Evolutionary conservation across 2,797 vertebrate species (phyloP), one percentile per base, ranked within the genome.

Genomic region (Oryzias dopingdopingensis): DNA sequence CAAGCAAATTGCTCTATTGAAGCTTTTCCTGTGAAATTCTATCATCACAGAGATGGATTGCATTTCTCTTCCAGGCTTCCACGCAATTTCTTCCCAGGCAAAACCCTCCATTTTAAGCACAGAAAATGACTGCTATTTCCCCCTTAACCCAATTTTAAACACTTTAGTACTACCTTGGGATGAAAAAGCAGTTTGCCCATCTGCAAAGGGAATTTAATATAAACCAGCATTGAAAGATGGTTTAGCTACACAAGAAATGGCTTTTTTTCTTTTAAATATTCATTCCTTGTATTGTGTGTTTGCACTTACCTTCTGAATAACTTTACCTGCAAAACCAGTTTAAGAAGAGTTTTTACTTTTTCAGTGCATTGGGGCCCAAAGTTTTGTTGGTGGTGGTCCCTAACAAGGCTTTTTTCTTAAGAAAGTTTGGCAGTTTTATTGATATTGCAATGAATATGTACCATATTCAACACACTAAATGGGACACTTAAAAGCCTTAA

Each of bases 121-220:
- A 65, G 77, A 85, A 88, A 88, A 89, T 79, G 79, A 87, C 81
- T 88, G 80, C 84, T 86, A 87, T 91, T 89, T 90, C 89, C 86
- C 82, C 79, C 82, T 86, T 91, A 93, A 93, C 88, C 77, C 83
- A 90, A 92, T 93, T 92, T 84, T 62, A 86, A 89, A 88, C 89
- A 88, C 89, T 91, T 91, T 84, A 90, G 80, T 63, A 72, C 71
- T 84, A 77, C 82, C 81, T 80, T 75, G 86, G 86, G 87, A 91
- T 78, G 79, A 89, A 86, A 82, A 73, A 82, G 76, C 82, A 85
- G 77, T 82, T 89, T 87, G 70, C 79, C 67, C 86, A 42, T 52
- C 76, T 82, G 80, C 79, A 86, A 84, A 85, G 80, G 61, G 77
- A 87, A 89, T 90, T 89, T 84, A 87, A 90, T 89, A 84, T 77